Percentiles rank a stretch among this genome's conserved stretches.
Conservation (phyloP, 2,888 invertebrate genomes). For the Eristalinus sepulchralis region DNA sequence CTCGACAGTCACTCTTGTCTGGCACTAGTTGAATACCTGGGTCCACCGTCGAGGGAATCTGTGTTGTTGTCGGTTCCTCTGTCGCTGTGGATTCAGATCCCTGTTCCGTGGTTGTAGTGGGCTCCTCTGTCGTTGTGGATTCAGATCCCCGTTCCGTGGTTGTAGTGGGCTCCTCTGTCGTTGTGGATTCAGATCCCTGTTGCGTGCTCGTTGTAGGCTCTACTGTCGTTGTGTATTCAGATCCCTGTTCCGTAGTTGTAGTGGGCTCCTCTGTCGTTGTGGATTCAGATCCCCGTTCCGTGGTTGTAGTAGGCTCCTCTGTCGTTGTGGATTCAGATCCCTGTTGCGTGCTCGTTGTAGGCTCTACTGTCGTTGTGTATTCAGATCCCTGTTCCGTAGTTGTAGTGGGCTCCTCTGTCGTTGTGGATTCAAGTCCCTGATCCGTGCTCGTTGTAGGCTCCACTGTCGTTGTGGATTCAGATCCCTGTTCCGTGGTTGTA, state of each 20-base stretch:
- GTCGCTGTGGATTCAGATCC: neutral
- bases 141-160: no score
- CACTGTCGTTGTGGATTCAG: no score
- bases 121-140: no score
- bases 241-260: neutral
- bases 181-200: no score
- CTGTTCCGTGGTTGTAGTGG: neutral
- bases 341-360: neutral
- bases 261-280: neutral
- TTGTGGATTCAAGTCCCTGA: neutral
- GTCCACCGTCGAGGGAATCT: no score
- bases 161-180: no score
- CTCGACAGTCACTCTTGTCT: neutral
- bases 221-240: neutral
- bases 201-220: neutral
- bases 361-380: neutral
- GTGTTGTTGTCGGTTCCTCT: neutral
- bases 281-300: neutral
- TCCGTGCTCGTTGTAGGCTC: no score
- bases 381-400: neutral
- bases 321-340: neutral
- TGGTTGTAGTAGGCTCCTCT: neutral
- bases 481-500: no score
- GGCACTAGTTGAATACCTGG: neutral
- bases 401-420: neutral